Conservation (phyloP, 2,113 vertebrate genomes). For the Limnothrissa miodon region DNA sequence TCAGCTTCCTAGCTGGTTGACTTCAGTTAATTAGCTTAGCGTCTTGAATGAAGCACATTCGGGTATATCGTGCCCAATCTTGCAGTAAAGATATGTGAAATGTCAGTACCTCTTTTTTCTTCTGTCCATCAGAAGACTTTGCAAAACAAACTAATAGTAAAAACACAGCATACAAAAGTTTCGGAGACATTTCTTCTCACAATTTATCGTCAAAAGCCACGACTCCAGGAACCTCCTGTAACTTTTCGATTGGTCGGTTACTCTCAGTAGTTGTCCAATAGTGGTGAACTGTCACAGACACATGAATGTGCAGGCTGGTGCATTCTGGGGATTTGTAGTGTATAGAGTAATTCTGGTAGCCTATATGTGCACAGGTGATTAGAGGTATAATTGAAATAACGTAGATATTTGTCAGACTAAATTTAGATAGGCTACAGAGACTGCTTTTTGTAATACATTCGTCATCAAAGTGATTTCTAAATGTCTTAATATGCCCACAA, state of each 20-base stretch:
- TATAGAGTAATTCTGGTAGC: no score
- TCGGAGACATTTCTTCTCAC: slow-evolving; percentile 55
- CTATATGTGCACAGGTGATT: no score
- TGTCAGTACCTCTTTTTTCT: slow-evolving; percentile 79
- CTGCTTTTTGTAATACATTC: not conserved
- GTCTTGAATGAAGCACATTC: not conserved
- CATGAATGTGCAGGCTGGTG: not conserved
- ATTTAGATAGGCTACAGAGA: no score
- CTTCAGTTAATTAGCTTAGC: not conserved
- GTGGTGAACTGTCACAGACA: not conserved
- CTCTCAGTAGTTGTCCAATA: not conserved
- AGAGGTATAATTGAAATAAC: no score
- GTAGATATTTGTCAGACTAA: no score
- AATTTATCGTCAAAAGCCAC: slow-evolving; percentile 8
- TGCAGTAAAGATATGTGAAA: not conserved
- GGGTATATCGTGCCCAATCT: not conserved
- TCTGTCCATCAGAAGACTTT: slow-evolving; percentile 64
- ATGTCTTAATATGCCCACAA: no score
- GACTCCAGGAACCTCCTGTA: slow-evolving; percentile 45
- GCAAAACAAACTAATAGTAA: slow-evolving; percentile 42
- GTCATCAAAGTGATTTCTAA: not conserved
- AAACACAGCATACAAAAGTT: slow-evolving; percentile 56
- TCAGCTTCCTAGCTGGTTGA: slow-evolving; percentile 15
- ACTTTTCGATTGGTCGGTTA: slow-evolving; percentile 56
- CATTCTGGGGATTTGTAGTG: not conserved